phyloP scores from a whole-genome alignment of 2,797 vertebrate genomes.

The Astyanax mexicanus region DNA sequence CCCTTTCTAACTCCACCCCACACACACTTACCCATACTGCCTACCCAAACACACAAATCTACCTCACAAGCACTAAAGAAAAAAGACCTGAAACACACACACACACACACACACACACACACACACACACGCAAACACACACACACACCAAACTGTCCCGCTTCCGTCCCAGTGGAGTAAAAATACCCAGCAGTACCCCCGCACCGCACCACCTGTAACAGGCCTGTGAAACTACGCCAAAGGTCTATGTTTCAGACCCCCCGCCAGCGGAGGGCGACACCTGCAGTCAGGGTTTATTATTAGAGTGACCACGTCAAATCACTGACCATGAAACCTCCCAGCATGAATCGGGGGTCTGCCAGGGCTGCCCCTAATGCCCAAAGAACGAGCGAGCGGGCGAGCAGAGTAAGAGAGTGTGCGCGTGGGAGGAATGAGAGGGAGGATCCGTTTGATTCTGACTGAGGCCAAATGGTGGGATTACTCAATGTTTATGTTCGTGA shows the following conservation, averaged over 20 bases:
- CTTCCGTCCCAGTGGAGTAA: neutral
- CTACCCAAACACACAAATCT: neutral
- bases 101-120: too few species aligned
- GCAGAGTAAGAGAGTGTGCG: neutral
- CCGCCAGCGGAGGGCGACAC: constrained; percentile 33
- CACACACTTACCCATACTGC: neutral
- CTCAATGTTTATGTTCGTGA: constrained; percentile 36
- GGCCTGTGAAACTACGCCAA: neutral
- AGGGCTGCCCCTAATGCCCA: constrained; percentile 56
- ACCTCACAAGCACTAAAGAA: too few species aligned
- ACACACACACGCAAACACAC: constrained; percentile 8
- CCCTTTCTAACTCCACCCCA: neutral
- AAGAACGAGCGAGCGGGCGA: neutral
- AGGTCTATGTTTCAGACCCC: neutral
- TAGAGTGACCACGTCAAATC: constrained; percentile 55
- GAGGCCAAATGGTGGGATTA: constrained; percentile 51
- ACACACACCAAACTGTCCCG: neutral
- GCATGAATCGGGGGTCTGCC: constrained; percentile 60
- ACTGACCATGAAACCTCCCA: constrained; percentile 55
- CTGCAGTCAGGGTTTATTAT: constrained; percentile 58
- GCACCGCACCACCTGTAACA: neutral
- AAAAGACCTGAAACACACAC: constrained; percentile 5
- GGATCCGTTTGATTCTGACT: constrained; percentile 39
- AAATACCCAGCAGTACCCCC: constrained; percentile 12
- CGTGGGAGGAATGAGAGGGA: constrained; percentile 24